Percentiles rank a stretch among this genome's conserved stretches.
phyloP scores from a whole-genome alignment of 1,140 invertebrate species.

The Cephus cinctus region DNA sequence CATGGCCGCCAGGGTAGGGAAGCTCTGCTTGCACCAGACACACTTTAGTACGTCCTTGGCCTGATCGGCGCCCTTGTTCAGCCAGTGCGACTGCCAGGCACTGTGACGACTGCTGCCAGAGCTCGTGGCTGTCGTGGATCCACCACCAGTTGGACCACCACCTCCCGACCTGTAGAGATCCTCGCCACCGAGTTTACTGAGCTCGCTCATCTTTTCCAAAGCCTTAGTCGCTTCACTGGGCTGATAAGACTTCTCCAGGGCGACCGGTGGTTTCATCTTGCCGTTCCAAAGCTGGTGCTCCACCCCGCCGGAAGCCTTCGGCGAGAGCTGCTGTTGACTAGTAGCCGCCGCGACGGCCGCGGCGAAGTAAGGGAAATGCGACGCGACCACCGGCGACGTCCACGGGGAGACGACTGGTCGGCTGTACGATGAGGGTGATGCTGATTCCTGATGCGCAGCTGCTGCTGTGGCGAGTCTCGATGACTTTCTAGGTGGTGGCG shows the following conservation, averaged over 20 bases:
- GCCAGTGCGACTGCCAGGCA: slow-evolving; percentile 93
- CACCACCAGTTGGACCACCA: slow-evolving; percentile 33
- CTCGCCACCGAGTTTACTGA: slow-evolving; percentile 79
- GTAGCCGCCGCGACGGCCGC: slow-evolving; percentile 75
- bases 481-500: slow-evolving; percentile 64
- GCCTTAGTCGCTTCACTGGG: slow-evolving; percentile 82
- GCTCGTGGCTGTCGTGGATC: slow-evolving; percentile 32
- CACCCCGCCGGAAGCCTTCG: slow-evolving; percentile 62
- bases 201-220: slow-evolving; percentile 87
- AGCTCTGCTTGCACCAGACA: slow-evolving; percentile 94
- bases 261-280: slow-evolving; percentile 68
- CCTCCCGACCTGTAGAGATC: slow-evolving; percentile 66
- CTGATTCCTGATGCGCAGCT: slow-evolving; percentile 40
- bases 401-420: slow-evolving; percentile 71
- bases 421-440: slow-evolving; percentile 56
- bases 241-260: slow-evolving; percentile 56
- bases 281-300: slow-evolving; percentile 73
- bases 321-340: slow-evolving; percentile 63
- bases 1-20: slow-evolving; percentile 84
- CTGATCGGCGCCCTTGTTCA: slow-evolving; percentile 90
- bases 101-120: slow-evolving; percentile 69
- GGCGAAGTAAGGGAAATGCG: slow-evolving; percentile 76
- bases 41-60: slow-evolving; percentile 93
- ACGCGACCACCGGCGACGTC: slow-evolving; percentile 74
- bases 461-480: slow-evolving; percentile 54